Base-by-base conservation (phyloP, 2,113 vertebrate species). In the Pipa parva region DNA sequence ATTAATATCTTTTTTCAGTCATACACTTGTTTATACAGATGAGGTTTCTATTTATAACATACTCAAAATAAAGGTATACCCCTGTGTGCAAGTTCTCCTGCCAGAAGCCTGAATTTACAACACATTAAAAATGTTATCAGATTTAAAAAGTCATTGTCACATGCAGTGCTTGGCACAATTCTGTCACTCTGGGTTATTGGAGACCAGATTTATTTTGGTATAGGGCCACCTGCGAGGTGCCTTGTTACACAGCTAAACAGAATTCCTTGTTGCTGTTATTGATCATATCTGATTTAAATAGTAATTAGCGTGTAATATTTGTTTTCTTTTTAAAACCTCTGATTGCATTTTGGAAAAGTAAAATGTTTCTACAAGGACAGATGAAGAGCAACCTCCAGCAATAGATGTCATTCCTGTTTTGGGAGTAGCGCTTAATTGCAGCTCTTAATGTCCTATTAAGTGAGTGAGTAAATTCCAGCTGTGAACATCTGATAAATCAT, bases 361-460 rank as follows among this genome's bases (percentile, higher is more conserved):
- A 37, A 70, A 61, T 61, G 36, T 42, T 61, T 9, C 37, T 20
- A 39, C 66, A 70, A 70, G 66, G 66, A 61, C 66, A 54, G 17
- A 33, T 70, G 66, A 70, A 70, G 57, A 70, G 33, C 66, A 70
- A 54, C 60, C 57, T 70, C 31, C 5, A 70, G 66, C 48, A 61
- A 70, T 58, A 42, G 66, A 70, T 61, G 66, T 61, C 52, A 28
- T 59, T 61, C 58, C 58, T 70, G 66, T 70, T 61, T 70, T 49
- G 66, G 66, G 66, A 61, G 66, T 61, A 54, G 48, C 15, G 66
- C 66, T 61, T 70, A 70, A 70, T 70, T 70, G 66, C 66, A 45
- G 48, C 66, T 70, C 58, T 70, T 70, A 70, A 70, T 70, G 66
- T 70, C 66, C 66, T 70, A 70, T 70, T 70, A 70, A 70, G 66